Conservation (phyloP, 2,888 invertebrate genomes). For the Caenorhabditis sp. region DNA sequence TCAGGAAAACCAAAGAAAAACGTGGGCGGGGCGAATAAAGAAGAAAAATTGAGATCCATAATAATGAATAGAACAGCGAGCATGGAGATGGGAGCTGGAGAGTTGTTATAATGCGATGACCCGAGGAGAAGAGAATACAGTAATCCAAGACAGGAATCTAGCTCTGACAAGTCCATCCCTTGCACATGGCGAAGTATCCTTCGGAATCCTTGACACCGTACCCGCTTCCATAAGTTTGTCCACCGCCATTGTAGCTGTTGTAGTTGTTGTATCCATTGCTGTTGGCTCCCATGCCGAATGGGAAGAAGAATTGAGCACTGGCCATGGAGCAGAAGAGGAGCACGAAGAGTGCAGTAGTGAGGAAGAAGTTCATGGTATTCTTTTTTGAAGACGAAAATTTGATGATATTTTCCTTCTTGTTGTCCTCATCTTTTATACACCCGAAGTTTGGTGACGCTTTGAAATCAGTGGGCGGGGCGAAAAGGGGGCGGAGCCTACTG, state of each 20-base stretch:
- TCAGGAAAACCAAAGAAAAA: too few species aligned
- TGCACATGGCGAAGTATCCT: conserved; percentile 51
- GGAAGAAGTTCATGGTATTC: too few species aligned
- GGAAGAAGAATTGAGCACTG: conserved; percentile 52
- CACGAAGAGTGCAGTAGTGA: conserved; percentile 17
- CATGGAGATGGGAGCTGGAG: too few species aligned
- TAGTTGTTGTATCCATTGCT: conserved; percentile 18
- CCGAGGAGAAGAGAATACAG: not conserved
- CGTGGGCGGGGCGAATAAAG: too few species aligned
- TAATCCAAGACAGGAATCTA: not conserved
- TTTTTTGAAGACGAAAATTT: not conserved
- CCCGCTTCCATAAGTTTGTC: conserved; percentile 14
- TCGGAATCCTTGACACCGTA: conserved; percentile 55
- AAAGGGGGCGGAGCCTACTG: conserved; percentile 36
- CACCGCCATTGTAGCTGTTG: conserved; percentile 11
- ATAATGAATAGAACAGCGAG: not conserved
- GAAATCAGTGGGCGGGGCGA: conserved; percentile 1
- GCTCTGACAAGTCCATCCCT: conserved; percentile 59
- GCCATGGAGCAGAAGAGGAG: not conserved
- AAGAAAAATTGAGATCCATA: too few species aligned
- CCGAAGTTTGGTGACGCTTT: not conserved
- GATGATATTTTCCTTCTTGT: not conserved
- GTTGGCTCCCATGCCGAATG: conserved; percentile 47
- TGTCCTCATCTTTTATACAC: conserved; percentile 6
- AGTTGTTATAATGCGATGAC: too few species aligned